These are phyloP conservation scores for Zaprionus lachaisei DNA, from an alignment of 1,140 invertebrate genomes.

Conservation along the genomic window DNA sequence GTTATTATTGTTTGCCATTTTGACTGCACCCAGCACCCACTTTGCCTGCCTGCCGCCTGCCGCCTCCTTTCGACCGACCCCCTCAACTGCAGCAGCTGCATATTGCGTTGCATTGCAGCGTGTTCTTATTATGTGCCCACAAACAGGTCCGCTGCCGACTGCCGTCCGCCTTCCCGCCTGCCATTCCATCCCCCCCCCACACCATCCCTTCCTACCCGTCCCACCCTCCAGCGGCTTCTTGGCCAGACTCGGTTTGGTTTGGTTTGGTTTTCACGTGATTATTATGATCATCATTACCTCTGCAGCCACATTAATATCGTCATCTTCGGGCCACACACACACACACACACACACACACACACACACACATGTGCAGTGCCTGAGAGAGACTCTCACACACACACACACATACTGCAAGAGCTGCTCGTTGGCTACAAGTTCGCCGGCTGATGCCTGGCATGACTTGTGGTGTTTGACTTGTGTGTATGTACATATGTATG, in stretches of 20 bases:
- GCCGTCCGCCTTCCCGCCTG: background rate
- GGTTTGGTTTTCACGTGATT: slow-evolving; percentile 82
- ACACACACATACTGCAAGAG: background rate
- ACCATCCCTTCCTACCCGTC: background rate
- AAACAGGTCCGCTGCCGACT: slow-evolving; percentile 67
- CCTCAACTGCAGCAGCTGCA: slow-evolving; percentile 21
- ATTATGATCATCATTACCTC: slow-evolving; percentile 82
- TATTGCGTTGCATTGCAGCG: slow-evolving; percentile 66
- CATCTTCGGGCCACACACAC: slow-evolving; percentile 66
- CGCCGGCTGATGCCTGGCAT: slow-evolving; percentile 70
- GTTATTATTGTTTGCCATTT: slow-evolving; percentile 64
- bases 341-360: background rate
- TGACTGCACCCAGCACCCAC: slow-evolving; percentile 45
- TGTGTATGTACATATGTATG: slow-evolving; percentile 37
- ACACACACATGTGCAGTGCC: background rate
- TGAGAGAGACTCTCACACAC: background rate
- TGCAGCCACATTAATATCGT: slow-evolving; percentile 81
- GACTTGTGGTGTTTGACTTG: slow-evolving; percentile 77
- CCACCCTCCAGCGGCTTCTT: slow-evolving; percentile 3
- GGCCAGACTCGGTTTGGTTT: slow-evolving; percentile 59
- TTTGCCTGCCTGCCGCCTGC: slow-evolving; percentile 30
- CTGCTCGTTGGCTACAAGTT: slow-evolving; percentile 72
- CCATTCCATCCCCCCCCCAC: background rate
- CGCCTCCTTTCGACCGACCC: background rate
- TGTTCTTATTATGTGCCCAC: slow-evolving; percentile 77